A percentile compares a stretch with the other conserved stretches of the same genome.
phyloP scores from a whole-genome alignment of 2,888 invertebrate genomes.

The Smittia sp. region DNA sequence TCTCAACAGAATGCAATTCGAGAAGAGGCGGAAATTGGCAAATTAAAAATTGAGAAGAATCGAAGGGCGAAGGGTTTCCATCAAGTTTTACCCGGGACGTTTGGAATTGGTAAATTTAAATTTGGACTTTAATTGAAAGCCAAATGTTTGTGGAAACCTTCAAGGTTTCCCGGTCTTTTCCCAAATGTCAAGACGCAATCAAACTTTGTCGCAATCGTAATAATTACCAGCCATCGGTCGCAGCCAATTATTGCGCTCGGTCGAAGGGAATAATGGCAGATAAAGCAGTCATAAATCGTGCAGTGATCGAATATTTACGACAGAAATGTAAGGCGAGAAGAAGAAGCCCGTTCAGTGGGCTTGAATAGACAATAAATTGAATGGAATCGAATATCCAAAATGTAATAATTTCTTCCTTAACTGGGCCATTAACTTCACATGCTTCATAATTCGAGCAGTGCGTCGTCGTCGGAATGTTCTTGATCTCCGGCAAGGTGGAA shows the following conservation, averaged over 20 bases:
- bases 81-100: too few relatives aligned
- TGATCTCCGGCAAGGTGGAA: not conserved
- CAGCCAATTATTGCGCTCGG: not conserved
- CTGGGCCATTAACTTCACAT: constrained; percentile 20
- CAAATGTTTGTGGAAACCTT: too few relatives aligned
- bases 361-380: constrained; percentile 32
- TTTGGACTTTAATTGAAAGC: too few relatives aligned
- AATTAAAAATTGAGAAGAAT: too few relatives aligned
- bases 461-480: not conserved
- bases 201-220: too few relatives aligned
- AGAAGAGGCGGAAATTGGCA: too few relatives aligned
- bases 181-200: too few relatives aligned
- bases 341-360: not conserved
- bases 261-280: constrained; percentile 5
- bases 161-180: too few relatives aligned
- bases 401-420: constrained; percentile 6
- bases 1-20: too few relatives aligned
- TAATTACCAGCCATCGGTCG: not conserved
- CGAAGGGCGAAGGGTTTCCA: too few relatives aligned
- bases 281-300: constrained; percentile 10
- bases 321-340: not conserved
- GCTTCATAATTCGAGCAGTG: not conserved
- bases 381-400: constrained; percentile 33
- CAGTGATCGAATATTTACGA: constrained; percentile 11
- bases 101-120: too few relatives aligned